Evolutionary conservation across 2,797 vertebrate genomes (phyloP).

Genomic region (Naso thynnoides): DNA sequence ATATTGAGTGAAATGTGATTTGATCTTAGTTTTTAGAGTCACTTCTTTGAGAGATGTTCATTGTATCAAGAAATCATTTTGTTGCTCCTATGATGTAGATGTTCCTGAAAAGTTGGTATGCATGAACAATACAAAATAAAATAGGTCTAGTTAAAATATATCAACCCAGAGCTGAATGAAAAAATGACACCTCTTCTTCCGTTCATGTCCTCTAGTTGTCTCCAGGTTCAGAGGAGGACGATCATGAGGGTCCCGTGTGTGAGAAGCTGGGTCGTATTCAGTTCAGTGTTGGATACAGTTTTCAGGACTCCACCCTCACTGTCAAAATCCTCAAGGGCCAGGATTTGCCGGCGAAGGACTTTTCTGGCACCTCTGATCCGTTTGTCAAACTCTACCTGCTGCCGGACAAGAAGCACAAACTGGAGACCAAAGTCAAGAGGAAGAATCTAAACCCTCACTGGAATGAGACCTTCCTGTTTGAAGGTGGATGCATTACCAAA

Average conservation of each 20-base stretch:
- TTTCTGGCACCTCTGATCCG: slow-evolving; percentile 97
- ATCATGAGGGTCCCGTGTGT: slow-evolving; percentile 90
- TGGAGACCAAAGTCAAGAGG: slow-evolving; percentile 99
- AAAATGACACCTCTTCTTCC: not conserved
- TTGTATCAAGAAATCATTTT: not conserved
- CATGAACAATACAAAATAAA: not conserved
- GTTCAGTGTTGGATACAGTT: slow-evolving; percentile 98
- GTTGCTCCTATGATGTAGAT: not conserved
- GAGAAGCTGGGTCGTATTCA: slow-evolving; percentile 97
- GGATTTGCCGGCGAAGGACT: slow-evolving; percentile 98
- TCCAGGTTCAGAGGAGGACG: slow-evolving; percentile 95
- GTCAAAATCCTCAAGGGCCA: slow-evolving; percentile 98
- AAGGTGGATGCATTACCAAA: slow-evolving; percentile 83
- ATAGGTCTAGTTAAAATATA: not conserved
- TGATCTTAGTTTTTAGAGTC: not conserved
- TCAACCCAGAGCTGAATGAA: not conserved
- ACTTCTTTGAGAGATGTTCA: not conserved
- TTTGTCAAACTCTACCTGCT: slow-evolving; percentile 99
- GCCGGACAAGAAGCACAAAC: slow-evolving; percentile 99
- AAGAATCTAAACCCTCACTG: slow-evolving; percentile 99
- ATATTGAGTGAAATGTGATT: not conserved
- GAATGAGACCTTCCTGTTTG: slow-evolving; percentile 99
- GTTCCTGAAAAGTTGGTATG: not conserved
- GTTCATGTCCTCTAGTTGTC: slow-evolving; percentile 88
- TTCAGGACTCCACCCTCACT: slow-evolving; percentile 98